Conservation (phyloP, 2,113 vertebrate species). For the Coptodon rendalli region DNA sequence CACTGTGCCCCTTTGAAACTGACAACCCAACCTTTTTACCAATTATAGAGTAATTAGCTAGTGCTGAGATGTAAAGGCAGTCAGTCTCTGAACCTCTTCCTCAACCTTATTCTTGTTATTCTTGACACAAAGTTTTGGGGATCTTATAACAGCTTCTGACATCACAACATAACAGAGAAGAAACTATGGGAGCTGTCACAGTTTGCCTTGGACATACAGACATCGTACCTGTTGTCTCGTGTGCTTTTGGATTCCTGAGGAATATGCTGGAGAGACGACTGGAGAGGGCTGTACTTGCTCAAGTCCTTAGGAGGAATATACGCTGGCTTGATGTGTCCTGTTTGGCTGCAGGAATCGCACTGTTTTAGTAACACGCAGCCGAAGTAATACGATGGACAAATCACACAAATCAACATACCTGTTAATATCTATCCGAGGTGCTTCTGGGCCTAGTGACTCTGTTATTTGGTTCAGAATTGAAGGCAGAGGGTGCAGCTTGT, state of each 20-base stretch:
- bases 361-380: not conserved
- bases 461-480: constrained; percentile 86
- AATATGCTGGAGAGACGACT: constrained; percentile 75
- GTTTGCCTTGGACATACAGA: too few species aligned
- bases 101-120: not conserved
- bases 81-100: not conserved
- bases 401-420: constrained; percentile 22
- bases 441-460: constrained; percentile 61
- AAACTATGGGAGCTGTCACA: too few species aligned
- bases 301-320: constrained; percentile 81
- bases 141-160: too few species aligned
- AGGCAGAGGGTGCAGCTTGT: constrained; percentile 84
- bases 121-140: not conserved
- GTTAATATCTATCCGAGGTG: constrained; percentile 50
- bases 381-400: not conserved
- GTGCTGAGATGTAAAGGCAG: not conserved
- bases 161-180: too few species aligned
- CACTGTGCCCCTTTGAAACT: not conserved
- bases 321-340: constrained; percentile 64
- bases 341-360: constrained; percentile 41
- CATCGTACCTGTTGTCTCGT: constrained; percentile 43
- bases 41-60: not conserved
- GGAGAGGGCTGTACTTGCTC: constrained; percentile 78
- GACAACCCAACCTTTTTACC: not conserved
- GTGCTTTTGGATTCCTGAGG: constrained; percentile 56